Conservation (phyloP, 2,797 vertebrate genomes). For the Pseudotriccus pelzelni region DNA sequence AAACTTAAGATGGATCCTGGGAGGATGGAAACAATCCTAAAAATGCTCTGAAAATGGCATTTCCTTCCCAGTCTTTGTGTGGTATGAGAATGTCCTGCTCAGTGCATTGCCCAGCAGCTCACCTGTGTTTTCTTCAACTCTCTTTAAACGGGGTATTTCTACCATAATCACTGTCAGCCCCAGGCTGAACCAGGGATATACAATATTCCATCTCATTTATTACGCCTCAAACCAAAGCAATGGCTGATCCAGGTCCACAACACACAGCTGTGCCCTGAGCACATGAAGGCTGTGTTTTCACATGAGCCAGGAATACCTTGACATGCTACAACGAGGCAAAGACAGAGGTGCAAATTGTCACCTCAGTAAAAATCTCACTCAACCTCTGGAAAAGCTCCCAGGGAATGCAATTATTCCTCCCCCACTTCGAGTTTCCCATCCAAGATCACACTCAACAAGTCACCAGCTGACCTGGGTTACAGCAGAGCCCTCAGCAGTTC, state of each 20-base stretch:
- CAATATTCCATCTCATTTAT: not conserved
- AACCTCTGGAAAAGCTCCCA: not conserved
- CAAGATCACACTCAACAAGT: not conserved
- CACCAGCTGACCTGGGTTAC: not conserved
- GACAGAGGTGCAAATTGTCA: not conserved
- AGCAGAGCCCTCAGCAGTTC: not conserved
- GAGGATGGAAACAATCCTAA: not conserved
- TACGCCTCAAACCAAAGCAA: not conserved
- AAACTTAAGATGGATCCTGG: not conserved
- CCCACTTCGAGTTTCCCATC: not conserved
- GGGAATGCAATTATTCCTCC: not conserved
- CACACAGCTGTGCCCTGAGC: not conserved
- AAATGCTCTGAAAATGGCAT: not conserved
- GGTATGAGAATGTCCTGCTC: not conserved
- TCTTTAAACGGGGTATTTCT: not conserved
- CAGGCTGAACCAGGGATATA: not conserved
- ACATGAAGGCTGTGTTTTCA: accelerated
- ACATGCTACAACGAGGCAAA: not conserved
- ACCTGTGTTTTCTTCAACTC: not conserved
- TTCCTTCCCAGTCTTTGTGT: not conserved
- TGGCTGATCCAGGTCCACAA: not conserved
- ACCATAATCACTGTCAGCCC: not conserved
- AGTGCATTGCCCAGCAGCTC: not conserved
- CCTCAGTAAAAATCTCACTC: not conserved
- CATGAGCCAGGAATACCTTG: not conserved